Evolutionary conservation across 2,888 invertebrate genomes (phyloP).

Genomic region (Omphaloscelis lunosa): DNA sequence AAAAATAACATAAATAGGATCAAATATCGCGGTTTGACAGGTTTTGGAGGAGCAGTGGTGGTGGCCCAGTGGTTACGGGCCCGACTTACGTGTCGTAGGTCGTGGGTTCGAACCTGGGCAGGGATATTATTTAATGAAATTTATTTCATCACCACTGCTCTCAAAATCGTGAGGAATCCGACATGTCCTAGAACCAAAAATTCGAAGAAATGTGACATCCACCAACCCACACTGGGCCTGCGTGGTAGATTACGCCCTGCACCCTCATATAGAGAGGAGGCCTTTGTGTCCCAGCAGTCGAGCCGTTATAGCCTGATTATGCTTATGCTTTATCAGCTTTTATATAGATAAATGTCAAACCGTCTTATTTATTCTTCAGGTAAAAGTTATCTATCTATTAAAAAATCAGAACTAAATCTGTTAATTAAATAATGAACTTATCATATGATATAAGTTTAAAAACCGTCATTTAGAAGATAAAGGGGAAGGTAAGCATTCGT

Average conservation of each 20-base stretch:
- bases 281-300: background rate
- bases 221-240: background rate
- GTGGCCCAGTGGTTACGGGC: background rate
- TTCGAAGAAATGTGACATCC: background rate
- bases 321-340: background rate
- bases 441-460: background rate
- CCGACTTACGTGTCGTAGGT: background rate
- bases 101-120: background rate
- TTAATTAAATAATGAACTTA: background rate
- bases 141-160: background rate
- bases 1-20: no score
- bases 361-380: background rate
- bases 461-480: conserved; percentile 1
- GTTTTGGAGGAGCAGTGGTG: background rate
- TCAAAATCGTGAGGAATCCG: background rate
- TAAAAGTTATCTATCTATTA: no score
- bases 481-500: conserved; percentile 23
- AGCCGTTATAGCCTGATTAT: background rate
- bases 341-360: background rate
- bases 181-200: background rate
- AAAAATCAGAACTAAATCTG: background rate
- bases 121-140: background rate
- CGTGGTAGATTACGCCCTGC: background rate
- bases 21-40: background rate
- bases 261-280: background rate